Base-by-base conservation (phyloP, 2,888 invertebrate genomes). In the Caenorhabditis becei region DNA sequence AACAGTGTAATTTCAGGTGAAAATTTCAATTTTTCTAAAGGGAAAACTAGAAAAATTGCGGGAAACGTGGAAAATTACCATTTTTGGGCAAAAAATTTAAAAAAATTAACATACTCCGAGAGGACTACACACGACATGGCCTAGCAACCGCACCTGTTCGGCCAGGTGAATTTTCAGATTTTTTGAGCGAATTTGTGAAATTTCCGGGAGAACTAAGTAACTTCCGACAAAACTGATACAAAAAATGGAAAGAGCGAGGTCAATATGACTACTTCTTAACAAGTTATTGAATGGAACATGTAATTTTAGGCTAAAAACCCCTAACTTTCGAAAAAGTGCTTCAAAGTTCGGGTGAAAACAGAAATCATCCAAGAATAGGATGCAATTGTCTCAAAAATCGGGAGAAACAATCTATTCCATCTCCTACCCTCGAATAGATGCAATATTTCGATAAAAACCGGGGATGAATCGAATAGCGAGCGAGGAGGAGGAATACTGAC, bases 371-470 rank as follows among this genome's bases (percentile, higher is more conserved):
- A 51, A 20, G 20, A 18, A 8, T 8, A 7, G 51, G n/a, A n/a
- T n/a, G n/a, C n/a, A n/a, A 16, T 41, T 41, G 41, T 58, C 69
- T 59, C n/a, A n/a, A n/a, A 59, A 70, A 70, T 70, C 69, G 51
- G 37, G 59, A 62, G 54, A 54, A 47, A 65, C 72, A 63, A 63
- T 72, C 72, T 63, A 54, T 72, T 65, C 58, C 62, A 35, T 65
- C 72, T 63, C 63, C 14, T 28, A n/a, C 28, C 24, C 54, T 14
- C 28, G 4, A 28, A 47, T 59, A 35, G 72, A 72, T 65, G 24
- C 18, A 28, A 24, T 65, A 24, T 63, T 44, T 72, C 56, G 72
- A 72, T 72, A 72, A 72, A 71, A 62, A 63, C 54, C 20, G 62
- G 54, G 23, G 41, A n/a, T n/a, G n/a, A n/a, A n/a, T n/a, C n/a